Conservation (phyloP, 2,113 vertebrate species). For the Picathartes gymnocephalus region DNA sequence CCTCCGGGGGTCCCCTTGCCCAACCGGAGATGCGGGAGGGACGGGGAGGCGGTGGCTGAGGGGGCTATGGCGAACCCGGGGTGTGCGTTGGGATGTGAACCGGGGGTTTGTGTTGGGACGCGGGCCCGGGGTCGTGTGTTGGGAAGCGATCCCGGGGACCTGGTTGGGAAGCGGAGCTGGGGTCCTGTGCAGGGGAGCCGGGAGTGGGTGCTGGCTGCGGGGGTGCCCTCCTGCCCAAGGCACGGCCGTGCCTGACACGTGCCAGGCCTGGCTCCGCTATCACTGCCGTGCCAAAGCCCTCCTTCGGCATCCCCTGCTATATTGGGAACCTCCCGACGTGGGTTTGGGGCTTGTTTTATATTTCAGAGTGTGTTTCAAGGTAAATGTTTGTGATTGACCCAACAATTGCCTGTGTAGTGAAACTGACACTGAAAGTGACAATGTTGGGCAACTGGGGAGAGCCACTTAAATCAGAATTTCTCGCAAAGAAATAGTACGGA, state of each 20-base stretch:
- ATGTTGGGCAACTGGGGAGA: neutral
- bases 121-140: accelerated
- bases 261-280: neutral
- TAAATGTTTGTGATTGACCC: neutral
- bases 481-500: accelerated
- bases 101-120: neutral
- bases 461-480: accelerated
- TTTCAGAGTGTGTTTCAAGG: neutral
- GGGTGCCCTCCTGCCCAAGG: accelerated
- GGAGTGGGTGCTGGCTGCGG: accelerated
- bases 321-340: accelerated
- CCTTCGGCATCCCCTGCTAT: accelerated
- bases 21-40: neutral
- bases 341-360: accelerated
- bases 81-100: accelerated
- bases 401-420: accelerated
- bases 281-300: accelerated
- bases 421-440: neutral
- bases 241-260: neutral
- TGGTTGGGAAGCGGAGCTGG: neutral
- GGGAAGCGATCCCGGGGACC: accelerated
- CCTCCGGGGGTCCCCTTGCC: accelerated
- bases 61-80: neutral
- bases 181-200: accelerated
- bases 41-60: neutral